Percentiles rank a stretch among this genome's conserved stretches.
Evolutionary conservation across 2,113 vertebrate genomes (phyloP).

Genomic region (Empidonax alnorum): DNA sequence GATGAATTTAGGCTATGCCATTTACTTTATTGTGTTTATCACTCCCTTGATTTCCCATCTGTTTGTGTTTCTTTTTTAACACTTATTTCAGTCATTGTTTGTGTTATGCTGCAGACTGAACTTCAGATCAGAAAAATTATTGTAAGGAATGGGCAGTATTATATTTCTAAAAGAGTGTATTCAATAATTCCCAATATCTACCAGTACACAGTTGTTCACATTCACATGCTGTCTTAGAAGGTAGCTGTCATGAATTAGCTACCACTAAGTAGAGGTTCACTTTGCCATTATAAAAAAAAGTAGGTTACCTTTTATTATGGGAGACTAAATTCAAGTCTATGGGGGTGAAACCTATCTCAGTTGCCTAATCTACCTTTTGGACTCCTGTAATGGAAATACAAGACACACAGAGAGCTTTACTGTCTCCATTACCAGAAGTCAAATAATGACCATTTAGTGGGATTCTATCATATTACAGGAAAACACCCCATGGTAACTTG

Average conservation of each 20-base stretch:
- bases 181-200: not conserved
- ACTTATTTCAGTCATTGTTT: not conserved
- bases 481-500: conserved; percentile 21
- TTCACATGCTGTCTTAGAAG: not conserved
- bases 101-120: not conserved
- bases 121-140: not conserved
- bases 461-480: conserved; percentile 22
- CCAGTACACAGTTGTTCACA: not conserved
- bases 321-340: not conserved
- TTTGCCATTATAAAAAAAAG: not conserved
- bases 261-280: not conserved
- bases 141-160: not conserved
- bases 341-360: not conserved
- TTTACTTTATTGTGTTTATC: not conserved
- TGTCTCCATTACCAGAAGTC: not conserved
- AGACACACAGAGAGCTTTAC: not conserved
- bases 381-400: not conserved
- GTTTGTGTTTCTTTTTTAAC: not conserved
- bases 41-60: not conserved
- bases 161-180: not conserved
- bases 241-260: not conserved
- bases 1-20: not conserved
- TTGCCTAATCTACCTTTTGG: not conserved
- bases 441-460: conserved; percentile 1
- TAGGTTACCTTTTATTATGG: not conserved